Conservation (phyloP, 2,797 vertebrate species). For the Tympanoctomys barrerae region DNA sequence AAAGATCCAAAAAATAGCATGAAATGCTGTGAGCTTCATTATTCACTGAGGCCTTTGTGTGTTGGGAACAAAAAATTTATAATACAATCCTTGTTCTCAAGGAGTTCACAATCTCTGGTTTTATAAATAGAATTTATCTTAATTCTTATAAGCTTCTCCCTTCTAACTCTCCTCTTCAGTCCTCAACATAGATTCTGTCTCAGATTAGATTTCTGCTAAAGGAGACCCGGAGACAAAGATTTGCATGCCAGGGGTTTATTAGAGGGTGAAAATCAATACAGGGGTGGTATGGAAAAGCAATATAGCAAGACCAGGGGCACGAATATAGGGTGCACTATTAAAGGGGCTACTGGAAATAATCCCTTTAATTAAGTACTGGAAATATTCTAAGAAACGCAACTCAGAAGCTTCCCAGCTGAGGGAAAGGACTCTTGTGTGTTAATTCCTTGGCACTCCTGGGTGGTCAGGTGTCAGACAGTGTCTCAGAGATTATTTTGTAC, state of each 20-base stretch:
- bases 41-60: background rate
- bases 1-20: background rate
- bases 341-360: background rate
- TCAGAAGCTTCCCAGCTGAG: background rate
- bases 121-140: background rate
- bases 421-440: background rate
- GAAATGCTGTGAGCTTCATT: background rate
- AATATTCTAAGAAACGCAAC: background rate
- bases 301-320: background rate
- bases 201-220: conserved; percentile 12
- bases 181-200: background rate
- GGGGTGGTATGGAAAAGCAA: background rate
- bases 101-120: background rate
- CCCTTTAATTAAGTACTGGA: background rate
- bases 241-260: background rate
- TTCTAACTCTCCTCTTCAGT: background rate
- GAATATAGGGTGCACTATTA: accelerated
- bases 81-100: background rate
- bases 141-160: background rate
- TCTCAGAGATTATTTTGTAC: background rate
- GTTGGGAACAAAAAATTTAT: background rate
- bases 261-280: background rate
- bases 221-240: background rate
- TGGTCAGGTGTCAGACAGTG: background rate
- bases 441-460: background rate